These are phyloP conservation scores for Trachelus tabidus DNA, from an alignment of 2,888 invertebrate species.

Conservation along the genomic window DNA sequence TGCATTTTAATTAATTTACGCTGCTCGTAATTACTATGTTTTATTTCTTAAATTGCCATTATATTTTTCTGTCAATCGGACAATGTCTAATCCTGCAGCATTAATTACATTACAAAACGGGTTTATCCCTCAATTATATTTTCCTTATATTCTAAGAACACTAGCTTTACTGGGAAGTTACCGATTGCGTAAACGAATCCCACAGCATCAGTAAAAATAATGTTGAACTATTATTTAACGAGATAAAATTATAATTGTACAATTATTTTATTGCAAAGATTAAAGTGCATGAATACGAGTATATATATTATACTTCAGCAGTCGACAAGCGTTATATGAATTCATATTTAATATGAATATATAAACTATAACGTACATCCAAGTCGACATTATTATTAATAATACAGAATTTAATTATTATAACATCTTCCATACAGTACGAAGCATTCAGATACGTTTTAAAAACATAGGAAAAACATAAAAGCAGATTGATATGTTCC, in stretches of 20 bases:
- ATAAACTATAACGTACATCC: not conserved
- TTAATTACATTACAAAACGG: not conserved
- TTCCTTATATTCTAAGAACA: not conserved
- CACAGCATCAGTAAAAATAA: not conserved
- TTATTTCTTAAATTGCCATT: not conserved
- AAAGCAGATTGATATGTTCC: no score
- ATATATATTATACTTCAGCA: not conserved
- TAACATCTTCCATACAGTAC: not conserved
- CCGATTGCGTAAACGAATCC: not conserved
- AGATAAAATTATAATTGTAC: not conserved
- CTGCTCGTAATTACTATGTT: not conserved
- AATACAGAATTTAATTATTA: not conserved
- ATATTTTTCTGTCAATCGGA: not conserved
- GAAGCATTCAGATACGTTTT: no score
- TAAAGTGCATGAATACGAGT: not conserved
- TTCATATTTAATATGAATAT: not conserved
- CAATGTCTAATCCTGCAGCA: not conserved
- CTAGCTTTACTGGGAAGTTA: not conserved
- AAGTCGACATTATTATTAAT: not conserved
- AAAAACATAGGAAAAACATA: no score
- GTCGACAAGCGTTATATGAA: not conserved
- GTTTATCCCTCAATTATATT: not conserved
- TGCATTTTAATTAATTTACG: not conserved
- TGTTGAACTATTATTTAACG: not conserved
- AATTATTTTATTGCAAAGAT: not conserved